These are phyloP conservation scores for Pseudobourletiella spinata DNA, from an alignment of 1,140 invertebrate genomes.

Conservation along the genomic window DNA sequence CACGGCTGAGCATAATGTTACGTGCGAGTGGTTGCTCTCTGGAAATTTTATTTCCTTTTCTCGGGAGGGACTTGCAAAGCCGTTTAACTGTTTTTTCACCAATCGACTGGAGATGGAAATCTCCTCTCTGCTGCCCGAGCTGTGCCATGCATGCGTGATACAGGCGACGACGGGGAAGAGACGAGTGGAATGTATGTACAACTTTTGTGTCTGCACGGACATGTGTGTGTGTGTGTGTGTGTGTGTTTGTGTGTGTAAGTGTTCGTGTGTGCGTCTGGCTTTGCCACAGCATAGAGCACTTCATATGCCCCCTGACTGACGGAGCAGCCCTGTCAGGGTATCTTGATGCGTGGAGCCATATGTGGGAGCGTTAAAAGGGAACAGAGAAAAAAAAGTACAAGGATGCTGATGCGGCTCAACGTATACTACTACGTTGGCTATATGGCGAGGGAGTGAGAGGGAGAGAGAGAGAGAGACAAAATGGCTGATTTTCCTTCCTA, in stretches of 20 bases:
- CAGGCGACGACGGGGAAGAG: too few species aligned
- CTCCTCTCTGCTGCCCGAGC: neutral
- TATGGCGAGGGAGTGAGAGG: neutral
- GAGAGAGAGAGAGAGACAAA: neutral
- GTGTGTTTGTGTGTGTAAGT: too few species aligned
- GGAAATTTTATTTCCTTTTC: constrained; percentile 23
- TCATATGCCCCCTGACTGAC: neutral
- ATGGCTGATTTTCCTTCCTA: neutral
- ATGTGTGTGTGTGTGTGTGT: neutral
- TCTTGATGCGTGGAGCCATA: neutral
- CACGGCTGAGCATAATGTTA: too few species aligned
- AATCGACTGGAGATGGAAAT: constrained; percentile 13
- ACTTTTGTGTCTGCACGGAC: neutral
- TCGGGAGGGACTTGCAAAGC: constrained; percentile 17
- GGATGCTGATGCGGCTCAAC: neutral
- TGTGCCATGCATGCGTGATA: constrained; percentile 1
- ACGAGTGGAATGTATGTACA: too few species aligned
- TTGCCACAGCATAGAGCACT: neutral
- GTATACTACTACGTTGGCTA: neutral
- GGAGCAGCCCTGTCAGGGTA: neutral
- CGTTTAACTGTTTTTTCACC: constrained; percentile 20
- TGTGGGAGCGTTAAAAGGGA: neutral
- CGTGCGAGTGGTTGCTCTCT: too few species aligned
- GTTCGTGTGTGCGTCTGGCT: neutral
- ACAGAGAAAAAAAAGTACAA: neutral